Base-by-base conservation (phyloP, 1,140 invertebrate genomes). In the Chymomyza costata region DNA sequence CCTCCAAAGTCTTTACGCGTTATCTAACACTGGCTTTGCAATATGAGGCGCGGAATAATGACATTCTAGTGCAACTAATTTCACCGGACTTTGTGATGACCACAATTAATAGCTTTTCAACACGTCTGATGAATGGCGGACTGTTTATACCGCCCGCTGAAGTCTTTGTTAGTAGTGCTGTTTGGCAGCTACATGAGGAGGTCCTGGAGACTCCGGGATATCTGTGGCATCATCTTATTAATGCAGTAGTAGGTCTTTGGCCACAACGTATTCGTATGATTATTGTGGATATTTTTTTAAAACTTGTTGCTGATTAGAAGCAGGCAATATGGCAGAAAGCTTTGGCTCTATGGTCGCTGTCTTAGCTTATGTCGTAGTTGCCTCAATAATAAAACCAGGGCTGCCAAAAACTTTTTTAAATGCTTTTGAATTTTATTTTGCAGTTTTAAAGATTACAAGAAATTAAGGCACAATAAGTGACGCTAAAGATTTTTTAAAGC, bases 21-120 rank as follows among this genome's bases (percentile, higher is more conserved):
- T 53, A 46, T 44, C 51, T 66, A 6, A 62, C 63, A 31, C 15
- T 49, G 3, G 58, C 93, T 0, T 83, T 96, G 2, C 87, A 92
- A 34, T 90, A 91, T 35, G 95, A 97, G 85, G 95, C 95, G 73
- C 85, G 88, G 3, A 74, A 87, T 15, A 86, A 89, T 32, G 93
- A 93, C 1, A 89, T 96, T 21, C 90, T 90, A 2, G 87, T 97
- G 8, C 95, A 97, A 82, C 93, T 94, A 78, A 83, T 96, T 7
- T 89, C 92, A 1, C 95, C 95, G 0, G 89, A 94, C 49, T 96
- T 95, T 82, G 90, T 96, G 2, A 91, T 92, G 25, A 96, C 95
- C 0, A 94, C 95, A 85, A 94, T 96, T 90, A 95, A 94, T 70
- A 87, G 89, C 2, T 96, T 92, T 86, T 94, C 92, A 47, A 87